Evolutionary conservation across 2,888 invertebrate genomes (phyloP), one percentile per base, ranked within the genome.

Genomic region (Ochropleura plecta): DNA sequence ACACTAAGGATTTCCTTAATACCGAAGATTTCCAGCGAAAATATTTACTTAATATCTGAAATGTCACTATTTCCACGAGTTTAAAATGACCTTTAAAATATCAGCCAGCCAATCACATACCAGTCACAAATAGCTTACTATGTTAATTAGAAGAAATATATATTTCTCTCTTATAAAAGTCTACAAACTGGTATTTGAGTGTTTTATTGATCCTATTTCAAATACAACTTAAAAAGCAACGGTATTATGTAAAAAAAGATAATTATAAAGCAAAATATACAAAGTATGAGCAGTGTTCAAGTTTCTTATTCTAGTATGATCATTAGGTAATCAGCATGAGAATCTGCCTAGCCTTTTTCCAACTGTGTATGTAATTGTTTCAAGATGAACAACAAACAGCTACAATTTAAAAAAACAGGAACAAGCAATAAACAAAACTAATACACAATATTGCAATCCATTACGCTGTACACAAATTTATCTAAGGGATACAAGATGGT

Each of bases 141-240:
- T 55, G 51, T 18, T 75, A 76, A 73, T 48, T 30, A 55, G 20
- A 77, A 48, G 57, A 42, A 1, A 55, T 76, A 18, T 3, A 57
- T 16, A 10, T 20, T 46, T 70, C 40, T 79, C 30, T 20, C 14
- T 7, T 49, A 48, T 4, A 46, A 48, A 48, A 12, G 18, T 16
- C 14, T 48, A 14, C 10, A 49, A 71, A 79, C 63, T 14, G 49
- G 72, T 63, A 51, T 63, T 55, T 49, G 7, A 16, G 12, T 1
- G 53, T 42, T 53, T 51, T 51, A 30, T 16, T 14, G 20, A 0
- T 64, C 5, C 8, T 49, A 9, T 53, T 65, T 4, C 10, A n/a
- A 67, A 30, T 20, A 30, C 42, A 12, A 12, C 12, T 18, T 5
- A 57, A 6, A 30, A 6, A n/a, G 10, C 10, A 53, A 8, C 51